These are phyloP conservation scores for Hypocryptadius cinnamomeus DNA, from an alignment of 2,113 vertebrate genomes.

Conservation along the genomic window DNA sequence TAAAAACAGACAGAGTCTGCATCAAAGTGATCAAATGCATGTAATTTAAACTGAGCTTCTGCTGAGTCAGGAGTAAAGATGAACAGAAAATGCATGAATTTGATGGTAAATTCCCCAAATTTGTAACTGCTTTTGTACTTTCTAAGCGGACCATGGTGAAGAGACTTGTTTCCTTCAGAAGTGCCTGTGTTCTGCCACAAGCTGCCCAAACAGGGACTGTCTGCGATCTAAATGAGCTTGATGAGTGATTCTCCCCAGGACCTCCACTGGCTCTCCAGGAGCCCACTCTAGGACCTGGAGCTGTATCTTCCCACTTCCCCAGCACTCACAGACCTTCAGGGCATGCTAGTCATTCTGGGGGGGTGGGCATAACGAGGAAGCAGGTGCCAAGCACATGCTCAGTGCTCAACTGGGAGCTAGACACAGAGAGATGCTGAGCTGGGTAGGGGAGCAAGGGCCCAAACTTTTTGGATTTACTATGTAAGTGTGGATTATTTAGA, in stretches of 20 bases:
- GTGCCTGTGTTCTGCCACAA: neutral
- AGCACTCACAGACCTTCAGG: neutral
- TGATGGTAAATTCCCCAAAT: neutral
- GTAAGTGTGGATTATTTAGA: neutral
- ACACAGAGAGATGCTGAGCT: neutral
- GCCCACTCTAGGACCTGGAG: neutral
- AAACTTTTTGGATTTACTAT: fast-evolving
- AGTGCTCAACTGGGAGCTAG: fast-evolving
- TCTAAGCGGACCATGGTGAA: neutral
- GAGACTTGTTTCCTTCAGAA: neutral
- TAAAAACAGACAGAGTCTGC: neutral
- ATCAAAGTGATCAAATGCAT: neutral
- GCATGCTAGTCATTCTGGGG: neutral
- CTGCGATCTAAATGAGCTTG: neutral
- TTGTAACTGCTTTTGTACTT: neutral
- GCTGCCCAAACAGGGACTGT: neutral
- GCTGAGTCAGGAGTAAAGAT: neutral
- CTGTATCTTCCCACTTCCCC: neutral
- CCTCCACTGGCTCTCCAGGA: neutral
- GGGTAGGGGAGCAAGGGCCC: neutral
- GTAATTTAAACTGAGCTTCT: neutral
- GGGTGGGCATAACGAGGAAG: neutral
- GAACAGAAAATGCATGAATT: neutral
- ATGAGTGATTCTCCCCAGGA: neutral
- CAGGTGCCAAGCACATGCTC: neutral